Conservation (phyloP, 2,113 vertebrate species). For the Oceanodroma tethys region DNA sequence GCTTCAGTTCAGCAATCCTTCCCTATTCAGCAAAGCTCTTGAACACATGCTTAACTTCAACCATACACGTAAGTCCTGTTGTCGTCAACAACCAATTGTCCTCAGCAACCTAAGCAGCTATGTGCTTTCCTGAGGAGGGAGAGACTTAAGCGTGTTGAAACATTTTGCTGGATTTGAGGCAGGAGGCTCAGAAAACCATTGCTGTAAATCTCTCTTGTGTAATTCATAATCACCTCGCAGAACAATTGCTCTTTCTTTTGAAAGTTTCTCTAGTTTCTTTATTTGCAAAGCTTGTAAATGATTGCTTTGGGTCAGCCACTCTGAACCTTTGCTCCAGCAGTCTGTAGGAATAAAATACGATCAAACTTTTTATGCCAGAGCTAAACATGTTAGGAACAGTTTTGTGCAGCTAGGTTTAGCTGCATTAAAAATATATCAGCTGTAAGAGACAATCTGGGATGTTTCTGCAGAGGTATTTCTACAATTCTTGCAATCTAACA, state of each 20-base stretch:
- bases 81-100: slow-evolving; percentile 34
- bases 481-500: background rate
- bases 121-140: slow-evolving; percentile 12
- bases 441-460: background rate
- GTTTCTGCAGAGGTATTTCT: slow-evolving; percentile 18
- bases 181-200: slow-evolving; percentile 14
- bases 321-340: background rate
- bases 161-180: slow-evolving; percentile 25
- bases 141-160: background rate
- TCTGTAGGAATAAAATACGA: background rate
- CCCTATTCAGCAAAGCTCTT: slow-evolving; percentile 44
- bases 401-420: background rate
- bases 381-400: background rate
- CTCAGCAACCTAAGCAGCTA: slow-evolving; percentile 8
- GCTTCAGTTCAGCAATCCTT: slow-evolving; percentile 44
- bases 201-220: slow-evolving; percentile 3
- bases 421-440: slow-evolving; percentile 18
- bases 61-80: slow-evolving; percentile 27
- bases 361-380: background rate
- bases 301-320: background rate
- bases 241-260: slow-evolving; percentile 13
- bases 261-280: slow-evolving; percentile 4
- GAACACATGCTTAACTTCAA: slow-evolving; percentile 11
- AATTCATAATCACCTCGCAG: slow-evolving; percentile 7
- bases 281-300: slow-evolving; percentile 4